Evolutionary conservation across 2,888 invertebrate species (phyloP).

Genomic region (Alloplasta piceator): DNA sequence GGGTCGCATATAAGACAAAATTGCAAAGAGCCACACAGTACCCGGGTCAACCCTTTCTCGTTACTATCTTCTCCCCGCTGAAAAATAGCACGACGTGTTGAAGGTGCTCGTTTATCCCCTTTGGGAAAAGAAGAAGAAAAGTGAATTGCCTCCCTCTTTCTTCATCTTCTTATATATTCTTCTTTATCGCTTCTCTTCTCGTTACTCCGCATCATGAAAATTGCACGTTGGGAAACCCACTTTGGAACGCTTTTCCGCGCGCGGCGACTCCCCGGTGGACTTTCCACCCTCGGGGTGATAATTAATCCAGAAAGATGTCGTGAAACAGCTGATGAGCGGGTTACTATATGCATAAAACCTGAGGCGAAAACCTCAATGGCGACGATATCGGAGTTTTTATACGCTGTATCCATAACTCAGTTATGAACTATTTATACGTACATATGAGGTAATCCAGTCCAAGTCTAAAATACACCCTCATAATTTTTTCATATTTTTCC

Average conservation of each 20-base stretch:
- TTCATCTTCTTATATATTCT: slow-evolving; percentile 1
- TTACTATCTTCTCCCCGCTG: slow-evolving; percentile 31
- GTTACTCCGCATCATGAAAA: neutral
- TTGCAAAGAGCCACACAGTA: slow-evolving; percentile 15
- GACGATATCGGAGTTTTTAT: slow-evolving; percentile 29
- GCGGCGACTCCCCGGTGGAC: neutral
- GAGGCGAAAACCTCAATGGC: slow-evolving; percentile 7
- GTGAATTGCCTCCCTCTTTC: slow-evolving; percentile 33
- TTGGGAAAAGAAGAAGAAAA: slow-evolving; percentile 5
- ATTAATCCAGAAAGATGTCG: slow-evolving; percentile 44
- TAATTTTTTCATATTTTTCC: too few relatives aligned
- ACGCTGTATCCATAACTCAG: neutral
- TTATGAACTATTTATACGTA: neutral
- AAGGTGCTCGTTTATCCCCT: neutral
- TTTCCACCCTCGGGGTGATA: slow-evolving; percentile 8
- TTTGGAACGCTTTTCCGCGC: neutral
- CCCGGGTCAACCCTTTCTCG: slow-evolving; percentile 9
- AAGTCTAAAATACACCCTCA: too few relatives aligned
- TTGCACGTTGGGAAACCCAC: neutral
- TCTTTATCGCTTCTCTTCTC: slow-evolving; percentile 6
- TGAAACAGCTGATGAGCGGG: slow-evolving; percentile 33
- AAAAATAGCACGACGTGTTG: slow-evolving; percentile 3
- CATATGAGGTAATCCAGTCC: too few relatives aligned
- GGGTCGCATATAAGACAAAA: slow-evolving; percentile 6
- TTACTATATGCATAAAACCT: neutral